These are phyloP conservation scores for Bettongia penicillata DNA, from an alignment of 2,113 vertebrate genomes.

Conservation along the genomic window DNA sequence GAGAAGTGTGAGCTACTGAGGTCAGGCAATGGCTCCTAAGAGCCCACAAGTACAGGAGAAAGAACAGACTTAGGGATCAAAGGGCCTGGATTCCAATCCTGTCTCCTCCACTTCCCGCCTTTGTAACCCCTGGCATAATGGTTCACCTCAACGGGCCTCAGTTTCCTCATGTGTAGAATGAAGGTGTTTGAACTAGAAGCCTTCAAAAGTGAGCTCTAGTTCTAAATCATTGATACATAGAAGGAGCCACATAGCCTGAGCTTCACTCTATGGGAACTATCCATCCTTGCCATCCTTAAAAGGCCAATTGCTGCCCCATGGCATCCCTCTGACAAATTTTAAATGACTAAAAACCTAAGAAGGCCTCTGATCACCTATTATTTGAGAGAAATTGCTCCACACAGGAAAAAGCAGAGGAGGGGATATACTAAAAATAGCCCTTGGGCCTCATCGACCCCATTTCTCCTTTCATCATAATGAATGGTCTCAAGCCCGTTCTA, in stretches of 20 bases:
- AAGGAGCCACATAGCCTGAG: background rate
- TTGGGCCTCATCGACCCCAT: background rate
- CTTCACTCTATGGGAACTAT: accelerated
- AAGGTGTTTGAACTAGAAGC: background rate
- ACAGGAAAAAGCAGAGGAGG: background rate
- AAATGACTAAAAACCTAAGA: background rate
- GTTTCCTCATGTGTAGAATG: background rate
- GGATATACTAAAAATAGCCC: background rate
- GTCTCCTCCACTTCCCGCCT: background rate
- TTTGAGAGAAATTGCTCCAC: background rate
- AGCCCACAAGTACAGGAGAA: background rate
- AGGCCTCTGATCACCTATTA: background rate
- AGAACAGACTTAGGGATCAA: background rate
- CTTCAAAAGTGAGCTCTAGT: background rate
- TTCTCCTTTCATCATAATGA: background rate
- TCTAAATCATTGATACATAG: background rate
- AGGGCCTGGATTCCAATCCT: background rate
- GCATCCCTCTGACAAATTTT: conserved; percentile 14
- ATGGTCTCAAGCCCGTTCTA: background rate
- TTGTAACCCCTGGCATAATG: background rate
- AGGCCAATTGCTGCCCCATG: background rate
- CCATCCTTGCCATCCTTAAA: background rate
- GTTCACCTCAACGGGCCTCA: background rate
- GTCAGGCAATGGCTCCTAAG: background rate
- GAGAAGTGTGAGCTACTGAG: background rate